Conservation (phyloP, 2,113 vertebrate species). For the Terrapene triunguis region DNA sequence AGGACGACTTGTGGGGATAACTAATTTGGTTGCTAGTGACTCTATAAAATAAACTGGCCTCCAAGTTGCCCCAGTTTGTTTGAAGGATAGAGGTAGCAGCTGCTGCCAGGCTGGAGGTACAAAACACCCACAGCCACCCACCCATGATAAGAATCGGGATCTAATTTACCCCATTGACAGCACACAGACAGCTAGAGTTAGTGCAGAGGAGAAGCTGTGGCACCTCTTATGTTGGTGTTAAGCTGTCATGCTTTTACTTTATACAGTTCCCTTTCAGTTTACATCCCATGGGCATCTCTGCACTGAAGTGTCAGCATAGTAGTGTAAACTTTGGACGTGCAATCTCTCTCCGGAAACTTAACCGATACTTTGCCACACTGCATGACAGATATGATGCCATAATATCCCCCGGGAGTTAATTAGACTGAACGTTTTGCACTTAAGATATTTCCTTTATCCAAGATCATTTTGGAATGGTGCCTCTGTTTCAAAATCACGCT, state of each 20-base stretch:
- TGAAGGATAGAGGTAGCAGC: not conserved
- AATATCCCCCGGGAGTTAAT: not conserved
- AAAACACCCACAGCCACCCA: rapidly evolving
- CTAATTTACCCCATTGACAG: rapidly evolving
- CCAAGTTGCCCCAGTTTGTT: not conserved
- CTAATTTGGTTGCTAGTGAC: not conserved
- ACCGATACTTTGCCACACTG: not conserved
- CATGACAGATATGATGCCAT: rapidly evolving
- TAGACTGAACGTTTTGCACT: not conserved
- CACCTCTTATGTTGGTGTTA: not conserved
- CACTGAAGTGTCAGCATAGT: rapidly evolving
- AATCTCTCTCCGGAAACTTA: not conserved
- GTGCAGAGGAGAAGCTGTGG: not conserved
- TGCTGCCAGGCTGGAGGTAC: not conserved
- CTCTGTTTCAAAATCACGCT: not conserved
- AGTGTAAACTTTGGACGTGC: not conserved
- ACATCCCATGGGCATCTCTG: rapidly evolving
- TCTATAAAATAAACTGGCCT: not conserved
- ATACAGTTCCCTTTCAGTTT: not conserved
- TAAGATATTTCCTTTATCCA: not conserved
- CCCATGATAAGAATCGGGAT: not conserved
- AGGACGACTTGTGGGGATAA: not conserved
- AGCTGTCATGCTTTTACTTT: not conserved
- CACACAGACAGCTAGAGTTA: not conserved
- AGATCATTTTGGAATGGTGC: not conserved